Evolutionary conservation across 2,113 vertebrate species (phyloP).

Genomic region (Eulemur macaco): DNA sequence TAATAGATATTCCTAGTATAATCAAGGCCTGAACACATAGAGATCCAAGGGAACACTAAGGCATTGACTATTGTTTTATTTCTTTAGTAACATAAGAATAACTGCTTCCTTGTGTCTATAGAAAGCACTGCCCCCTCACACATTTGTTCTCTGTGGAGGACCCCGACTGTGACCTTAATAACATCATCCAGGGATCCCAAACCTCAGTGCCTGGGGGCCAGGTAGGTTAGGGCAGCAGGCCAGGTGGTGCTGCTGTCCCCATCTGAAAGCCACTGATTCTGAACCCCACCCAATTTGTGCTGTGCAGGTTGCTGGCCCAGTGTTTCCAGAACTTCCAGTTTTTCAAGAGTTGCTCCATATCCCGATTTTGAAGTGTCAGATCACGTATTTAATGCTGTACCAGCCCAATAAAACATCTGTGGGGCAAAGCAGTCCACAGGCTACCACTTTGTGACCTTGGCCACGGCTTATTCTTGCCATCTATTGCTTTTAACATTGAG

Average conservation of each 20-base stretch:
- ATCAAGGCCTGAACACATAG: not conserved
- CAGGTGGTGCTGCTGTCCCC: too few species aligned
- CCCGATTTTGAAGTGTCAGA: not conserved
- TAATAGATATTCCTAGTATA: not conserved
- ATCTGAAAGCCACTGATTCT: not conserved
- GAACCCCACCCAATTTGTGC: not conserved
- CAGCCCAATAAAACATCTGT: constrained; percentile 9
- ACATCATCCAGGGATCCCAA: not conserved
- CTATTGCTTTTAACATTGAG: not conserved
- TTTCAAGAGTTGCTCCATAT: not conserved
- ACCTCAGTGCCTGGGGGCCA: not conserved
- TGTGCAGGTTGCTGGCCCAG: not conserved
- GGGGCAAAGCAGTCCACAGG: not conserved
- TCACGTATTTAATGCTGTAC: not conserved
- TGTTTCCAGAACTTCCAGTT: not conserved
- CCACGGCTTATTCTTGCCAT: not conserved
- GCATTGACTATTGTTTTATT: not conserved
- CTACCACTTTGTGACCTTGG: not conserved
- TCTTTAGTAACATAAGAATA: not conserved
- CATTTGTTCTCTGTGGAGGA: not conserved
- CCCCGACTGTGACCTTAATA: not conserved
- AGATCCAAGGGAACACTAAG: not conserved
- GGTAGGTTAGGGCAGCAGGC: not conserved
- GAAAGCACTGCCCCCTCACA: not conserved
- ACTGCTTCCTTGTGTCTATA: not conserved